A percentile compares a stretch with the other conserved stretches of the same genome.
Conservation (phyloP, 2,113 vertebrate genomes). For the Muscicapa adusta region DNA sequence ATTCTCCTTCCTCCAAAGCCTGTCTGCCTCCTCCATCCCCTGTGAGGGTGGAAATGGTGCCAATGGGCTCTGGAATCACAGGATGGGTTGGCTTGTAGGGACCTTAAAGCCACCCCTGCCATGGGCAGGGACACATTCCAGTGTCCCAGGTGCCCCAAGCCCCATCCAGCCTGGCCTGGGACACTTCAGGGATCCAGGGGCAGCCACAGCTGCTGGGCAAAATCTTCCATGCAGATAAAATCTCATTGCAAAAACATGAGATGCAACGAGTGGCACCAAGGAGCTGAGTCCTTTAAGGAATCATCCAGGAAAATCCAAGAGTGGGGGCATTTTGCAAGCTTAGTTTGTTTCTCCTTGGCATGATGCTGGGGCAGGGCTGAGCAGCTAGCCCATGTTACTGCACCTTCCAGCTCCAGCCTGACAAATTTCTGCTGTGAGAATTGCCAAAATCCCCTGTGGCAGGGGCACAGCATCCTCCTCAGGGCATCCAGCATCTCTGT, state of each 20-base stretch:
- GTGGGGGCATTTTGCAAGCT: neutral
- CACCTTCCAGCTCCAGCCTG: neutral
- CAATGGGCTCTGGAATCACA: rapidly evolving
- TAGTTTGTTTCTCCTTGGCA: neutral
- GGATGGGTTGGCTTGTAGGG: neutral
- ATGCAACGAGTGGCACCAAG: rapidly evolving
- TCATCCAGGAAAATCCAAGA: neutral
- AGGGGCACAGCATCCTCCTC: neutral
- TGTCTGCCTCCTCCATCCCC: neutral
- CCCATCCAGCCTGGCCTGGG: neutral
- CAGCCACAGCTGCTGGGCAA: neutral
- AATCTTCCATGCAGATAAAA: neutral
- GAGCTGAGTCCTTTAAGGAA: neutral
- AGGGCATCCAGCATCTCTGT: neutral
- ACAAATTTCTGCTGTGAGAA: neutral
- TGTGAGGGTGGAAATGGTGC: rapidly evolving
- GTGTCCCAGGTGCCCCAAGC: neutral
- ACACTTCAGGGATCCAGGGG: neutral
- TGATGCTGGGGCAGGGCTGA: neutral
- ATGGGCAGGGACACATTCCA: neutral
- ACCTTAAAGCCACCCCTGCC: neutral
- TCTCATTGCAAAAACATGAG: rapidly evolving
- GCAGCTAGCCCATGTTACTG: neutral
- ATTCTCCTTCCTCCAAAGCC: neutral
- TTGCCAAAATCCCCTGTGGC: neutral